A percentile compares a stretch with the other conserved stretches of the same genome.
phyloP scores from a whole-genome alignment of 2,888 invertebrate species.

The Morpho achilles region DNA sequence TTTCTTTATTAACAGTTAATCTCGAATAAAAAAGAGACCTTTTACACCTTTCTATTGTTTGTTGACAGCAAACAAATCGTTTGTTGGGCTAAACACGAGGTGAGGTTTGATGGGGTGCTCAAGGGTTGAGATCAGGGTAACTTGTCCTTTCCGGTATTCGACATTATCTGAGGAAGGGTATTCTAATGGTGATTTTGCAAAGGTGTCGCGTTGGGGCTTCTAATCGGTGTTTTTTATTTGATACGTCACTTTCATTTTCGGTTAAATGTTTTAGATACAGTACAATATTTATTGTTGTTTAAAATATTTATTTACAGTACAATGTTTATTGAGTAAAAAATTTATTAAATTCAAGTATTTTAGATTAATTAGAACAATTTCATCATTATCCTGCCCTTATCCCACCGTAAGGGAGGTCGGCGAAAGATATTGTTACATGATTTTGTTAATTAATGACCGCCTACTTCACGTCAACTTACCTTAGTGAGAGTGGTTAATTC shows the following conservation, averaged over 20 bases:
- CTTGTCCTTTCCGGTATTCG: conserved; percentile 45
- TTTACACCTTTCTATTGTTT: conserved; percentile 73
- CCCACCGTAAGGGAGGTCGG: too few relatives aligned
- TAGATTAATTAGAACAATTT: too few relatives aligned
- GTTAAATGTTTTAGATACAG: too few relatives aligned
- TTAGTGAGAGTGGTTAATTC: too few relatives aligned
- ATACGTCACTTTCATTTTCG: neutral
- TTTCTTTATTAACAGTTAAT: conserved; percentile 61
- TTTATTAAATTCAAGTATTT: too few relatives aligned
- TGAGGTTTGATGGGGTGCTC: conserved; percentile 62
- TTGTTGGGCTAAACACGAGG: conserved; percentile 62
- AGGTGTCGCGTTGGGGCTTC: conserved; percentile 10
- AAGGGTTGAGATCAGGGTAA: conserved; percentile 73
- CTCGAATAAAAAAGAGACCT: conserved; percentile 47
- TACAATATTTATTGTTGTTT: too few relatives aligned
- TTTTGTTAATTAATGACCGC: too few relatives aligned
- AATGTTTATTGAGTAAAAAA: too few relatives aligned
- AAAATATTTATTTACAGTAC: too few relatives aligned
- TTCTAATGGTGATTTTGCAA: conserved; percentile 16
- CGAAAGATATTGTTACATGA: too few relatives aligned
- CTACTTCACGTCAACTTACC: too few relatives aligned
- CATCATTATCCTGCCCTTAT: too few relatives aligned
- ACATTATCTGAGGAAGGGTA: conserved; percentile 51
- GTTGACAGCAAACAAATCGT: conserved; percentile 77
- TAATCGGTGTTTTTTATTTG: conserved; percentile 5